Percentiles rank a stretch among this genome's conserved stretches.
Conservation (phyloP, 37 sponge, comb jelly and placozoan genomes). For the Lycopodina hypogea region DNA sequence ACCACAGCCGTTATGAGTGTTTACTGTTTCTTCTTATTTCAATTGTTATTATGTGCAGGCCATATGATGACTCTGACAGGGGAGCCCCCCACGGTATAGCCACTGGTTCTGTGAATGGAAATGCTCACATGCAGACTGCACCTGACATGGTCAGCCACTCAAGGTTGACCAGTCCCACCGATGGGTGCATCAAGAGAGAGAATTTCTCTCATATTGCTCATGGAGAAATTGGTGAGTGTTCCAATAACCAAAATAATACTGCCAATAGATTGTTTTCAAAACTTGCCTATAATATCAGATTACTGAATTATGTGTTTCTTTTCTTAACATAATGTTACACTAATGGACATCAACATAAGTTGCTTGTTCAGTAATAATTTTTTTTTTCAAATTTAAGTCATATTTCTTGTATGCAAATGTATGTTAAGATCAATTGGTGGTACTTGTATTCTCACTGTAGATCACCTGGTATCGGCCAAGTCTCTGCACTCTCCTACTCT, state of each 20-base stretch:
- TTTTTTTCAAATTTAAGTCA: background rate
- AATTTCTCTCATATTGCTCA: slow-evolving; percentile 2
- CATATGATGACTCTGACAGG: background rate
- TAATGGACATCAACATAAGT: no score
- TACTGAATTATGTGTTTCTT: no score
- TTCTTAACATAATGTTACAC: no score
- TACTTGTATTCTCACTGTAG: background rate
- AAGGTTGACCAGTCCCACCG: slow-evolving; percentile 12
- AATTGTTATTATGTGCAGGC: background rate
- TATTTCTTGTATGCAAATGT: background rate
- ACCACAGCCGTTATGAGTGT: background rate
- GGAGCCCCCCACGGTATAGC: background rate
- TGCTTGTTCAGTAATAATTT: background rate
- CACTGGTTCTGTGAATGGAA: background rate
- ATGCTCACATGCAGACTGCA: background rate
- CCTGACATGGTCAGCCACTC: slow-evolving; percentile 7
- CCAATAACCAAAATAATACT: no score
- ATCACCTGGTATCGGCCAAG: background rate
- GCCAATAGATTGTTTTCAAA: no score
- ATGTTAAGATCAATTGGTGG: background rate
- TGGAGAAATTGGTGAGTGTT: slow-evolving; percentile 13
- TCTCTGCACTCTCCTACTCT: background rate
- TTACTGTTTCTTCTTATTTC: background rate
- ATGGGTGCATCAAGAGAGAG: slow-evolving; percentile 3
- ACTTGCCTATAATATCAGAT: no score